Evolutionary conservation across 2,797 vertebrate species (phyloP), one percentile per base, ranked within the genome.

Genomic region (Rhynchonycteris naso): DNA sequence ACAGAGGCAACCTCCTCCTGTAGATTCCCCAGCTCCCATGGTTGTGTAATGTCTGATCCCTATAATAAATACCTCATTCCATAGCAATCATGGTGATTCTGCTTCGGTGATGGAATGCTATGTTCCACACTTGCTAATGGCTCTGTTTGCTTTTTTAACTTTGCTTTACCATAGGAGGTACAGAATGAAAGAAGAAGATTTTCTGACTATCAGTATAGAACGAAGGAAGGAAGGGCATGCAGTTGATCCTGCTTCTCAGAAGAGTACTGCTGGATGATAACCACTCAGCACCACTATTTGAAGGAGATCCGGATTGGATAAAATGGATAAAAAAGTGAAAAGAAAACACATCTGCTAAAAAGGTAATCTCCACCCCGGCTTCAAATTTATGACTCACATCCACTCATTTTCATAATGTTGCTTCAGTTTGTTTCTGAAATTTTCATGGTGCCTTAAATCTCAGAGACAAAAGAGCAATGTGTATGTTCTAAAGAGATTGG

Each of bases 401-500:
- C 43, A 85, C 38, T 94, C 22, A 83, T 88, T 90, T 96, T 88
- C 78, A 74, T 87, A 94, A 78, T 81, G 10, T 7, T 47, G 12
- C 22, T 69, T 76, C n/a, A 47, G 24, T 85, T 50, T 88, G 52
- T 28, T 65, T 85, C 89, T 94, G 19, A 26, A 15, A 81, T 78
- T 90, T 76, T 33, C 43, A 16, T 68, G n/a, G 43, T 47, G 14
- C 22, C 58, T 91, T 86, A 61, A 63, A 66, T 78, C 52, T 90
- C 28, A 65, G 47, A 75, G 88, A 81, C 12, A 24, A 38, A 74
- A 74, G 43, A 79, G 28, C n/a, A 28, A n/a, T n/a, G 35, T 1
- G 22, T 56, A 54, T 75, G n/a, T 69, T 65, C 30, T 76, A 65
- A 58, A 35, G 47, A 74, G 83, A 9, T 52, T 59, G 22, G 35